These are phyloP conservation scores for Iselma pallidipennis DNA, from an alignment of 2,888 invertebrate species.

Conservation along the genomic window DNA sequence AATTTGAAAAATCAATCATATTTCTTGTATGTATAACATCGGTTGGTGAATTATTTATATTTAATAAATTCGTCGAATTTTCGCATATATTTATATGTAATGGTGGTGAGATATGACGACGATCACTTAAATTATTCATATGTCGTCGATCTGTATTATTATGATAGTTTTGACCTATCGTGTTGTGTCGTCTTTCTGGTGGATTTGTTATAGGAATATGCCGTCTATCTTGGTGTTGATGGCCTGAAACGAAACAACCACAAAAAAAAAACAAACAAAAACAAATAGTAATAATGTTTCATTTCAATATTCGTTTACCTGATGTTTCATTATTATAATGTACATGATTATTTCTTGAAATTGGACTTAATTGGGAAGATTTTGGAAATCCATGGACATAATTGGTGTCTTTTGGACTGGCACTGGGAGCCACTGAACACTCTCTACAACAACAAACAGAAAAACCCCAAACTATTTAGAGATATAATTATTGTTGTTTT, in stretches of 20 bases:
- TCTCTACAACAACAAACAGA: slow-evolving; percentile 43
- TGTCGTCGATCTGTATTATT: slow-evolving; percentile 46
- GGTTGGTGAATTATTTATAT: slow-evolving; percentile 37
- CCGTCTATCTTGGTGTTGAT: slow-evolving; percentile 35
- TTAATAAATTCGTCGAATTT: slow-evolving; percentile 44
- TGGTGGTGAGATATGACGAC: slow-evolving; percentile 59
- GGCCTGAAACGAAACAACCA: slow-evolving; percentile 18
- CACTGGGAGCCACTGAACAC: slow-evolving; percentile 50
- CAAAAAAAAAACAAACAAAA: neutral
- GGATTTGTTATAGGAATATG: slow-evolving; percentile 39
- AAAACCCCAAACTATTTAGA: slow-evolving; percentile 10
- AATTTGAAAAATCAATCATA: slow-evolving; percentile 50
- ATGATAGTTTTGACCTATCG: slow-evolving; percentile 38
- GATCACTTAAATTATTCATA: slow-evolving; percentile 45
- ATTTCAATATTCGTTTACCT: too few species aligned
- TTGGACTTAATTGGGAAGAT: slow-evolving; percentile 53
- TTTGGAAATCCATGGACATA: slow-evolving; percentile 55
- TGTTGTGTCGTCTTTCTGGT: slow-evolving; percentile 38
- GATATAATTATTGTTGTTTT: too few species aligned
- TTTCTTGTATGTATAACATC: slow-evolving; percentile 48
- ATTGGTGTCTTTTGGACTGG: slow-evolving; percentile 52
- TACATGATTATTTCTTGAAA: slow-evolving; percentile 49
- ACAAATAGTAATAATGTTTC: slow-evolving; percentile 5
- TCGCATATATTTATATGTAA: slow-evolving; percentile 62
- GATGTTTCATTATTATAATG: slow-evolving; percentile 51